Conservation (phyloP, 2,888 invertebrate species). For the Cheilosia urbana region DNA sequence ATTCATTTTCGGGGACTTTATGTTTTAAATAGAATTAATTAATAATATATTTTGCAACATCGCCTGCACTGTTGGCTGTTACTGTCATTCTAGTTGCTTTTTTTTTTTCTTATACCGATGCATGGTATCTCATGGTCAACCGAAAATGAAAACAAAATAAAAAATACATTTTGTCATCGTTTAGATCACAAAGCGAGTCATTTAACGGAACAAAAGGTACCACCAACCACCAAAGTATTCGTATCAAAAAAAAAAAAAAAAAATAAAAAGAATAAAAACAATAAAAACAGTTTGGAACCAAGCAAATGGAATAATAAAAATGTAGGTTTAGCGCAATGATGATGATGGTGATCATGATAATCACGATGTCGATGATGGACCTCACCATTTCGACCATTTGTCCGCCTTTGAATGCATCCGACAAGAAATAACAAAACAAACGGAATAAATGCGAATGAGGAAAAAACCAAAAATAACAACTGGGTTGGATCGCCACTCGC, state of each 20-base stretch:
- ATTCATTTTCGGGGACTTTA: no score
- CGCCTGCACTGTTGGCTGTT: background rate
- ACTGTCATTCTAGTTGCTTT: background rate
- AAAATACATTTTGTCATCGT: slow-evolving; percentile 60
- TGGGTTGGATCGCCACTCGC: slow-evolving; percentile 63
- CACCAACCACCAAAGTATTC: background rate
- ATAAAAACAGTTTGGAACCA: slow-evolving; percentile 22
- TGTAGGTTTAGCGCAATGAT: background rate
- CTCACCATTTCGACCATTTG: slow-evolving; percentile 29
- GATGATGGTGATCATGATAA: slow-evolving; percentile 41
- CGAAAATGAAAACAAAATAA: slow-evolving; percentile 25
- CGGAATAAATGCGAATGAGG: slow-evolving; percentile 59
- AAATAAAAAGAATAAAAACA: background rate
- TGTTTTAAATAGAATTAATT: no score
- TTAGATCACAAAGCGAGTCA: slow-evolving; percentile 39
- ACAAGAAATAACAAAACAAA: slow-evolving; percentile 20
- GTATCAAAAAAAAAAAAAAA: background rate
- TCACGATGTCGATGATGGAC: slow-evolving; percentile 33
- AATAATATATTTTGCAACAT: background rate
- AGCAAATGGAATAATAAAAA: slow-evolving; percentile 55
- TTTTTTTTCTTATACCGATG: background rate
- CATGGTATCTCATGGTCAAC: slow-evolving; percentile 24
- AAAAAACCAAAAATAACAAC: slow-evolving; percentile 70
- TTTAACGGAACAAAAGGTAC: slow-evolving; percentile 60
- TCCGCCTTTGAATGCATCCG: slow-evolving; percentile 56